Percentiles rank a stretch among this genome's conserved stretches.
Conservation (phyloP, 2,113 vertebrate species). For the Conger conger region DNA sequence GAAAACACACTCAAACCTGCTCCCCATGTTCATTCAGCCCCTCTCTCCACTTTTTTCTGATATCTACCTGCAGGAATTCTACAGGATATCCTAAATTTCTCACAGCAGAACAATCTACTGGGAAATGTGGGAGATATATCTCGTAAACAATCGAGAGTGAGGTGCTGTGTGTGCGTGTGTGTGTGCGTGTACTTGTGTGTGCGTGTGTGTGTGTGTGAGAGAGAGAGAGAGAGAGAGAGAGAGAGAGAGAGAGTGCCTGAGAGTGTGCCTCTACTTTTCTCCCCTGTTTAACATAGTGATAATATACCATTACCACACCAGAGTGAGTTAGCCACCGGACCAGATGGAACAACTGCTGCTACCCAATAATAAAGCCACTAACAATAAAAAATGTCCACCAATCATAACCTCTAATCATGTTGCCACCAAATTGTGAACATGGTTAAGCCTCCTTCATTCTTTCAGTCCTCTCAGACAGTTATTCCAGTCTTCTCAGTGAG, state of each 20-base stretch:
- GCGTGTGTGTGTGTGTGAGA: conserved; percentile 7
- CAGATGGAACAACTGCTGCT: not conserved
- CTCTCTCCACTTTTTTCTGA: conserved; percentile 1
- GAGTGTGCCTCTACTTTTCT: not conserved
- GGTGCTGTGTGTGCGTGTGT: not conserved
- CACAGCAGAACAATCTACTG: not conserved
- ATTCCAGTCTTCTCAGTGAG: not conserved
- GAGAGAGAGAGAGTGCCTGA: too few species aligned
- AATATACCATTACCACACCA: not conserved
- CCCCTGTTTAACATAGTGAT: not conserved
- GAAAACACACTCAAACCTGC: conserved; percentile 2
- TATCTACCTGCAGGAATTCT: not conserved
- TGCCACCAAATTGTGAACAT: not conserved
- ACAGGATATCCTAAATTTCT: conserved; percentile 10
- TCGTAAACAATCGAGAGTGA: not conserved
- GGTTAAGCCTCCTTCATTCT: not conserved
- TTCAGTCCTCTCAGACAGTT: not conserved
- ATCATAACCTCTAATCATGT: not conserved
- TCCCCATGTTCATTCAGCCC: not conserved
- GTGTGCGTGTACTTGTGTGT: conserved; percentile 6
- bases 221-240: too few species aligned
- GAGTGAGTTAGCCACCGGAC: not conserved
- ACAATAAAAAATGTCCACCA: not conserved
- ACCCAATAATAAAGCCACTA: not conserved
- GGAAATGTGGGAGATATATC: conserved; percentile 1